These are phyloP conservation scores for Protomyctophum bolini DNA, from an alignment of 2,113 vertebrate genomes.

Conservation along the genomic window DNA sequence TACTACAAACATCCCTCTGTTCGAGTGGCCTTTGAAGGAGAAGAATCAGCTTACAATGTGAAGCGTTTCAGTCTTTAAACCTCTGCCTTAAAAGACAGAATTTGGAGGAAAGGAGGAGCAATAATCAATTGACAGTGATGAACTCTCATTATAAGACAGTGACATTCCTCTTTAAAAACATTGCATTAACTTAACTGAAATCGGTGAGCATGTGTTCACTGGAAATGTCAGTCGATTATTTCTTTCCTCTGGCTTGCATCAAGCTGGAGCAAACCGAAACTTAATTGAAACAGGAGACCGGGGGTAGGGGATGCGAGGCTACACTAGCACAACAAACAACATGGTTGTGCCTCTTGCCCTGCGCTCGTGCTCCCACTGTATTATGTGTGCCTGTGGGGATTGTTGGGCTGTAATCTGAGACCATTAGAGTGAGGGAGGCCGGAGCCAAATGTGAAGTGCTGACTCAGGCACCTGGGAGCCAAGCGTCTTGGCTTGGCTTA, in stretches of 20 bases:
- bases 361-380: conserved; percentile 2
- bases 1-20: background rate
- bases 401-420: conserved; percentile 51
- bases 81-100: background rate
- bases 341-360: background rate
- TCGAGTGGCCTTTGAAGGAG: conserved; percentile 13
- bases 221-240: conserved; percentile 4
- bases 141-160: background rate
- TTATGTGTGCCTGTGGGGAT: conserved; percentile 32
- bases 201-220: background rate
- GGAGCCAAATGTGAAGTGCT: conserved; percentile 56
- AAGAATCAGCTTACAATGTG: background rate
- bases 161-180: background rate
- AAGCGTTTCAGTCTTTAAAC: background rate
- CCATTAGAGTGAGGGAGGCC: conserved; percentile 22
- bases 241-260: background rate
- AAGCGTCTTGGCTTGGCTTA: conserved; percentile 66
- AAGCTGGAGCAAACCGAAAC: conserved; percentile 23
- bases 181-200: background rate
- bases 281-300: conserved; percentile 28
- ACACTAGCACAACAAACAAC: conserved; percentile 8
- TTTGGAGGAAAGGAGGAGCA: too few relatives aligned
- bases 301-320: conserved; percentile 15
- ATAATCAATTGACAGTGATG: background rate
- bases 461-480: conserved; percentile 74